phyloP scores from a whole-genome alignment of 2,113 vertebrate genomes.

The Seriola aureovittata region DNA sequence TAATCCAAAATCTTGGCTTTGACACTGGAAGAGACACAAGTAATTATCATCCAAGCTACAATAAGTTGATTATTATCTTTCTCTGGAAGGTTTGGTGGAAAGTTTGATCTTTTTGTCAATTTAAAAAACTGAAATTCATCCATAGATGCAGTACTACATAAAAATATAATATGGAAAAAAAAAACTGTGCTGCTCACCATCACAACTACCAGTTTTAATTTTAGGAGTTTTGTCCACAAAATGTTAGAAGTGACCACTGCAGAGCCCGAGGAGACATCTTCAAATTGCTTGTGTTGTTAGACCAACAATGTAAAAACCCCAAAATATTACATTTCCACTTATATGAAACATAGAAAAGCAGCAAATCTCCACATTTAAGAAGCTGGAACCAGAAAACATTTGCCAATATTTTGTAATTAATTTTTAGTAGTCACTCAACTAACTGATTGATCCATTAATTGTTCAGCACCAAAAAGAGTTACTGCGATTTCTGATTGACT shows the following conservation, averaged over 20 bases:
- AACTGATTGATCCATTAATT: no score
- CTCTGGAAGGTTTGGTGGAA: not conserved
- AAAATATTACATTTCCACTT: no score
- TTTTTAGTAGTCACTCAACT: no score
- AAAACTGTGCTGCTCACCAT: not conserved
- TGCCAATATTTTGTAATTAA: not conserved
- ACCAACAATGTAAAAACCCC: no score
- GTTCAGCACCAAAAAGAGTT: not conserved
- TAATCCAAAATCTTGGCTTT: slow-evolving; percentile 8
- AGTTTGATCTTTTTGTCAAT: not conserved
- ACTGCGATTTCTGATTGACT: no score
- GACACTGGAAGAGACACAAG: not conserved
- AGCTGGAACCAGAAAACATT: no score
- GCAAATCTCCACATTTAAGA: no score
- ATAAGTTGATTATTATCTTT: not conserved
- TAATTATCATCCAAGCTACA: slow-evolving; percentile 4
- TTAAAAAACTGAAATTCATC: not conserved
- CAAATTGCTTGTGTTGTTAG: no score
- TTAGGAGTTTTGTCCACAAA: not conserved
- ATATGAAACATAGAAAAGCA: no score
- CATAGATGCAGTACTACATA: not conserved
- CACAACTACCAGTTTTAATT: not conserved
- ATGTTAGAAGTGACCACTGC: not conserved
- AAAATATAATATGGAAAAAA: not conserved
- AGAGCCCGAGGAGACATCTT: no score